Conservation (phyloP, 2,797 vertebrate genomes). For the Phalanger gymnotis region DNA sequence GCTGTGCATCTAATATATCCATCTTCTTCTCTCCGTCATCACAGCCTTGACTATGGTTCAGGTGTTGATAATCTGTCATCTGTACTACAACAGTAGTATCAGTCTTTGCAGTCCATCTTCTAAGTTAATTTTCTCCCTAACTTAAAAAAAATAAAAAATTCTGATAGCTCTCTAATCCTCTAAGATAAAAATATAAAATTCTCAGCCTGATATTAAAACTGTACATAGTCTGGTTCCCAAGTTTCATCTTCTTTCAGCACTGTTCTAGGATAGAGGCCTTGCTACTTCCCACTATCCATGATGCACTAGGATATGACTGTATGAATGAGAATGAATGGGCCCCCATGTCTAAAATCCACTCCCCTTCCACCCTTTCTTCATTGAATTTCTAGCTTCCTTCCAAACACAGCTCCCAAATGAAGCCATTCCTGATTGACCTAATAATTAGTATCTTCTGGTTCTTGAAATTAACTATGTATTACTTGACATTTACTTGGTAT, state of each 20-base stretch:
- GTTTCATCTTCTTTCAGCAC: background rate
- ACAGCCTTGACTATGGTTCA: background rate
- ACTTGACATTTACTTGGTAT: background rate
- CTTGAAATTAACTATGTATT: background rate
- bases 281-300: background rate
- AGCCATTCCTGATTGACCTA: background rate
- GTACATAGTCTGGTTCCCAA: background rate
- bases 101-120: background rate
- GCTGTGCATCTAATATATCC: background rate
- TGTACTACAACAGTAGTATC: background rate
- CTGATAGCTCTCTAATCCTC: background rate
- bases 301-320: background rate
- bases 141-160: background rate
- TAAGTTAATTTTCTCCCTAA: background rate
- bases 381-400: background rate
- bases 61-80: background rate
- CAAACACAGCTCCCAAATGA: background rate
- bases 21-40: background rate
- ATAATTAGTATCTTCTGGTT: background rate
- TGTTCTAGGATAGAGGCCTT: background rate
- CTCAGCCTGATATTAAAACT: background rate
- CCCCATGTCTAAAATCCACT: background rate
- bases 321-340: background rate
- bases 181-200: background rate
- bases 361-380: background rate